A percentile compares a stretch with the other conserved stretches of the same genome.
phyloP scores from a whole-genome alignment of 2,797 vertebrate genomes.

The Macropus fuliginosus region DNA sequence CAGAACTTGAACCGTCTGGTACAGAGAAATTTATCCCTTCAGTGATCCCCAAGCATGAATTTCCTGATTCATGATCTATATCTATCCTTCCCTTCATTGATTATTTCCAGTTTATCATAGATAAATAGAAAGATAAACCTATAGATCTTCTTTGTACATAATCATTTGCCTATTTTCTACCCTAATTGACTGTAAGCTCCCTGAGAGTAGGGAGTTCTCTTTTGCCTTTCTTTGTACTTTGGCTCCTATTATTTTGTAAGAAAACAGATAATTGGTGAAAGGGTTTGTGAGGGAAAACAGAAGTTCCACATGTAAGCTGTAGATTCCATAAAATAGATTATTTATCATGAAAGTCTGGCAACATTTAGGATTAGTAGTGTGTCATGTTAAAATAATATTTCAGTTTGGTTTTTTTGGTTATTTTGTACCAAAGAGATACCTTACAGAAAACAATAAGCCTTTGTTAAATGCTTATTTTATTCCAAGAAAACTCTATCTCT shows the following conservation, averaged over 20 bases:
- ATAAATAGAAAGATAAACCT: too few relatives aligned
- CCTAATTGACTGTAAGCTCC: background rate
- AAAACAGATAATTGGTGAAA: constrained; percentile 1
- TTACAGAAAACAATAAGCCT: background rate
- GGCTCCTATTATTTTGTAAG: background rate
- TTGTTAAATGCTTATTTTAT: background rate
- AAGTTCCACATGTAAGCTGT: background rate
- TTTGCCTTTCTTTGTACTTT: background rate
- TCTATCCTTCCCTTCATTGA: too few relatives aligned
- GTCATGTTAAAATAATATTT: constrained; percentile 15
- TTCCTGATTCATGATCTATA: background rate
- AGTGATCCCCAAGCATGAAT: background rate
- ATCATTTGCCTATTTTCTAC: background rate
- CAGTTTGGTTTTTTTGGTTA: background rate
- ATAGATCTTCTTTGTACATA: background rate
- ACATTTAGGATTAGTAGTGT: background rate
- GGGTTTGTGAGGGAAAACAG: background rate
- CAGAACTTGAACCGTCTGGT: background rate
- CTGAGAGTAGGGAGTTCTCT: too few relatives aligned
- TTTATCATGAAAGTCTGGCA: background rate
- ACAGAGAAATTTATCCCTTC: background rate
- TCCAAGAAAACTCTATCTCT: background rate
- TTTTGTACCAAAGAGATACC: constrained; percentile 18
- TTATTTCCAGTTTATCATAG: too few relatives aligned
- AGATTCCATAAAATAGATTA: background rate